Base-by-base conservation (phyloP, 2,113 vertebrate genomes). In the Dasypus novemcinctus region DNA sequence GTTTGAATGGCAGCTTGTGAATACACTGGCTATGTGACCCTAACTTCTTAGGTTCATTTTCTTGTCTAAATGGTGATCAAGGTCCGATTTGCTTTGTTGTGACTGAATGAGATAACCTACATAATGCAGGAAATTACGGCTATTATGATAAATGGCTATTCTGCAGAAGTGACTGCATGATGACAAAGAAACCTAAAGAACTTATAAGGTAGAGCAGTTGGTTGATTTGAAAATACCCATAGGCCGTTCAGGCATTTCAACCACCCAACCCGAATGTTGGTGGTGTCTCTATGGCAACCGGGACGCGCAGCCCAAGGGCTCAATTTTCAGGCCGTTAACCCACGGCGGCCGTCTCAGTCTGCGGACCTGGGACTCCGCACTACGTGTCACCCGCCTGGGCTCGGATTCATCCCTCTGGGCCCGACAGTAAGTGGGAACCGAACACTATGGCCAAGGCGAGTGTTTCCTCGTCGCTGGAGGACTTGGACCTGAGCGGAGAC, bases 401-500 rank as follows among this genome's bases (percentile, higher is more conserved):
- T 43, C 4, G 2, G 36, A 17, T 5, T 54, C 23, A 9, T 66
- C 49, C 20, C 33, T 14, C 17, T 12, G 9, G 7, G 31, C 33
- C 66, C 15, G 2, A 46, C 33, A 11, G 29, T 17, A 0, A 31
- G 21, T 13, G 52, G 74, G 36, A 4, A 14, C 66, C 1, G n/a
- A 59, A 7, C 11, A 66, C 61, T 33, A 97, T 97, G 98, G 97
- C 95, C 98, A 98, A 97, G 18, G 0, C 72, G 0, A 91, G 23
- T 4, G 87, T 93, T 8, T 71, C 96, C 43, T 95, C 98, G 1
- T 94, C 97, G n/a, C 97, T 98, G 9, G 98, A 98, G 31, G 98
- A 99, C 4, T 96, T 99, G 27, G 98, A 99, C 17, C 95, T 99
- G 91, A 99, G 98, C 25, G 87, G 90, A 31, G 99, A 99, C 0